Evolutionary conservation across 2,797 vertebrate genomes (phyloP).

Genomic region (Taeniopygia guttata): DNA sequence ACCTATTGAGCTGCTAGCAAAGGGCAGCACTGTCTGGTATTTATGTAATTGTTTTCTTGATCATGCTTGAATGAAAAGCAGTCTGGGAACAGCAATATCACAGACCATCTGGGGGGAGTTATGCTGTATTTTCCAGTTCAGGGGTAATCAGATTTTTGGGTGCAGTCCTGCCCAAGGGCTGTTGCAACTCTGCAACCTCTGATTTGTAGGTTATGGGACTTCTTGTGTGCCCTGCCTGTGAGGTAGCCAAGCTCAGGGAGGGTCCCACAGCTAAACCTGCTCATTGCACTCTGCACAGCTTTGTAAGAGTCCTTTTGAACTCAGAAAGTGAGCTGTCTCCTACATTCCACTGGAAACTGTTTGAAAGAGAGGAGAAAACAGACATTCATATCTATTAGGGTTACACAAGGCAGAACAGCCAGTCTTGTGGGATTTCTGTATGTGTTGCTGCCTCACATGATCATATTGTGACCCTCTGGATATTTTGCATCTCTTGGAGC

Average conservation of each 20-base stretch:
- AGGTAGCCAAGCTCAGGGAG: not conserved
- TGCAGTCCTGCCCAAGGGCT: not conserved
- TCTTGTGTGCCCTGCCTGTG: not conserved
- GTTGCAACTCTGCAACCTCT: not conserved
- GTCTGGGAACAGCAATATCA: not conserved
- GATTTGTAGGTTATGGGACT: not conserved
- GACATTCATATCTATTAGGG: not conserved
- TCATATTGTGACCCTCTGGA: not conserved
- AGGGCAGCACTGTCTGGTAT: conserved; percentile 11
- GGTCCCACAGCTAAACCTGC: not conserved
- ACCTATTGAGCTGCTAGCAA: not conserved
- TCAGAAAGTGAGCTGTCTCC: not conserved
- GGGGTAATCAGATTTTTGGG: not conserved
- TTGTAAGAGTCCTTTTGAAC: not conserved
- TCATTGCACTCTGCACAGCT: not conserved
- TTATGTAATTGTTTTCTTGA: conserved; percentile 32
- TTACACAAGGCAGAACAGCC: not conserved
- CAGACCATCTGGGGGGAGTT: not conserved
- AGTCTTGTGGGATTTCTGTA: not conserved
- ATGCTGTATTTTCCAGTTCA: not conserved
- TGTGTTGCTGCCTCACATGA: not conserved
- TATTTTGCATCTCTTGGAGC: not conserved
- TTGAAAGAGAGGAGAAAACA: not conserved
- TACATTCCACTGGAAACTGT: not conserved
- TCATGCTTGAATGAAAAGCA: not conserved